phyloP scores from a whole-genome alignment of 2,888 invertebrate species.

The Eucera pruinosa region DNA sequence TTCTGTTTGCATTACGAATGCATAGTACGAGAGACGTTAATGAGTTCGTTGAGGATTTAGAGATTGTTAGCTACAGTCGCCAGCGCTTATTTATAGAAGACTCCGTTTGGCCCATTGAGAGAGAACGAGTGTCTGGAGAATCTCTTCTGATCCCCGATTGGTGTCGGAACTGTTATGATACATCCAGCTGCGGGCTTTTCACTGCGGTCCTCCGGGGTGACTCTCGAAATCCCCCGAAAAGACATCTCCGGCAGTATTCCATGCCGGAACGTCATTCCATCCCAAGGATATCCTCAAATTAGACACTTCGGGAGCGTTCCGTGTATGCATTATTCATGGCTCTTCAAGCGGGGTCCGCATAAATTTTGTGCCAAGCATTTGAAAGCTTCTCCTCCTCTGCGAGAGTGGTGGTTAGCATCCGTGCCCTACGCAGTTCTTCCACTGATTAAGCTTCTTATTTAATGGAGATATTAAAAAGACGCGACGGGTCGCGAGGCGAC shows the following conservation, averaged over 20 bases:
- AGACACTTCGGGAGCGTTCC: constrained; percentile 60
- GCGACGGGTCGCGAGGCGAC: constrained; percentile 17
- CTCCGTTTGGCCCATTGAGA: constrained; percentile 37
- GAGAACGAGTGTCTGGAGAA: constrained; percentile 44
- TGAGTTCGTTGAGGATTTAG: constrained; percentile 50
- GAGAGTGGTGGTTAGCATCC: constrained; percentile 3
- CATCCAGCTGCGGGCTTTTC: constrained; percentile 47
- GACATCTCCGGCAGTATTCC: constrained; percentile 39
- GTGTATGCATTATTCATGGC: constrained; percentile 67
- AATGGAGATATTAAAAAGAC: constrained; percentile 39
- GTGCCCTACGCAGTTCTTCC: neutral
- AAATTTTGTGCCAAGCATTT: constrained; percentile 38
- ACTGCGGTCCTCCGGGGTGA: too few species aligned
- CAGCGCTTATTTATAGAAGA: constrained; percentile 62
- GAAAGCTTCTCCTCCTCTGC: constrained; percentile 7
- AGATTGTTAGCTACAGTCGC: constrained; percentile 9
- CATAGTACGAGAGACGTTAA: constrained; percentile 48
- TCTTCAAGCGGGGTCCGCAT: constrained; percentile 40
- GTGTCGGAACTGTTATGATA: constrained; percentile 51
- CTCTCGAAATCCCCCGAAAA: constrained; percentile 35
- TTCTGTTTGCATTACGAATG: too few species aligned
- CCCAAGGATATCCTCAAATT: constrained; percentile 63
- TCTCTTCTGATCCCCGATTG: constrained; percentile 48
- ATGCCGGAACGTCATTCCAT: constrained; percentile 33
- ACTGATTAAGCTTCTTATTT: constrained; percentile 27